These are phyloP conservation scores for Synanthedon andrenaeformis DNA, from an alignment of 2,888 invertebrate genomes.

Conservation along the genomic window DNA sequence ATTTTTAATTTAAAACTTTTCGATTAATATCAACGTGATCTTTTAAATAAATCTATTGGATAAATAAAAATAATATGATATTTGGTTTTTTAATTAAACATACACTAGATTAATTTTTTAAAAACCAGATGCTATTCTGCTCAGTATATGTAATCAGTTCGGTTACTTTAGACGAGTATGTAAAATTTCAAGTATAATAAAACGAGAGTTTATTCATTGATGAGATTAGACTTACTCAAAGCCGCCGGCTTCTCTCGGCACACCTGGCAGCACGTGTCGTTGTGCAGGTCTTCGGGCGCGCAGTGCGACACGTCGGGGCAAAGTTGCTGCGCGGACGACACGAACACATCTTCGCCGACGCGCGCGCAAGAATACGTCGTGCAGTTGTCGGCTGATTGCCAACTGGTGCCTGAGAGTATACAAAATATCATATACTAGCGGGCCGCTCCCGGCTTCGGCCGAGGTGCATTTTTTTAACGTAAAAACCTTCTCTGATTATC, in stretches of 20 bases:
- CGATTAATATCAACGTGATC: too few species aligned
- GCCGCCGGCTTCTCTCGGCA: constrained; percentile 69
- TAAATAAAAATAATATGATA: too few species aligned
- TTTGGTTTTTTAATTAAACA: too few species aligned
- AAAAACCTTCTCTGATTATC: too few species aligned
- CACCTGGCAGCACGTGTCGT: constrained; percentile 76
- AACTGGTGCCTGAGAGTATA: constrained; percentile 44
- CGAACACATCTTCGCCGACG: constrained; percentile 56
- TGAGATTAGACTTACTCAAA: constrained; percentile 40
- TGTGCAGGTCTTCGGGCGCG: constrained; percentile 60
- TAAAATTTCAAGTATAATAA: background rate
- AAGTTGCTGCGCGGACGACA: constrained; percentile 58
- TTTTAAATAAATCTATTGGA: too few species aligned
- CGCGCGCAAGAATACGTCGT: constrained; percentile 70
- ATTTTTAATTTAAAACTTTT: too few species aligned
- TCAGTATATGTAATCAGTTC: too few species aligned
- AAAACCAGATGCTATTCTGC: too few species aligned
- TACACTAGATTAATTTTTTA: too few species aligned
- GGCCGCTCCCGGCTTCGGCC: too few species aligned
- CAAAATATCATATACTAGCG: background rate
- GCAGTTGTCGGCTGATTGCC: constrained; percentile 76
- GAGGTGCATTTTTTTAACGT: too few species aligned
- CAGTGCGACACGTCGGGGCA: constrained; percentile 75
- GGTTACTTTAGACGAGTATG: too few species aligned
- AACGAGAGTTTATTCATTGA: background rate